These are phyloP conservation scores for Orbicella faveolata DNA, from an alignment of 64 coral and sea anemone species.

Conservation along the genomic window DNA sequence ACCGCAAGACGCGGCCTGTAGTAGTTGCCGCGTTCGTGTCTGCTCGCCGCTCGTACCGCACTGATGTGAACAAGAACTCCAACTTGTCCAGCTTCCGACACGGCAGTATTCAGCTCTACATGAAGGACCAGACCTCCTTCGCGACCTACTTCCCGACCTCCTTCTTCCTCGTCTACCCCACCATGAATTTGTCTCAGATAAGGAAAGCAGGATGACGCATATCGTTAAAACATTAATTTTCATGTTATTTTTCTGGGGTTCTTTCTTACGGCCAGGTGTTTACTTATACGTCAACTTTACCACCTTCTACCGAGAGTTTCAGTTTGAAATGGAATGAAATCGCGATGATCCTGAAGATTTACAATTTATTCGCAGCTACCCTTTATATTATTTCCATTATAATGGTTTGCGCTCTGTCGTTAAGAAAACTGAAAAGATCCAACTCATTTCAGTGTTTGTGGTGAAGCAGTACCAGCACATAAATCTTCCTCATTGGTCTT, in stretches of 20 bases:
- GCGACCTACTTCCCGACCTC: conserved; percentile 27
- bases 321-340: no score
- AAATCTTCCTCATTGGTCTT: no score
- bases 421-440: no score
- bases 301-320: not conserved
- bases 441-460: no score
- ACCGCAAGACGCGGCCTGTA: conserved; percentile 12
- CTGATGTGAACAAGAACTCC: conserved; percentile 59
- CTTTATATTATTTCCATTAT: not conserved
- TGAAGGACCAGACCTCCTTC: conserved; percentile 13
- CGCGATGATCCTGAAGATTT: no score
- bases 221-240: not conserved
- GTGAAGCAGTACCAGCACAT: no score
- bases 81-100: conserved; percentile 35
- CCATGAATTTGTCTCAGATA: conserved; percentile 10
- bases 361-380: no score
- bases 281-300: not conserved
- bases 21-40: conserved; percentile 14
- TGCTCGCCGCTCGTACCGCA: conserved; percentile 66
- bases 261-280: not conserved
- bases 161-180: conserved; percentile 43
- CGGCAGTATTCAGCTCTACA: conserved; percentile 25
- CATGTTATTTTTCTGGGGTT: not conserved
- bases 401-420: not conserved
- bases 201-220: not conserved